Conservation (phyloP, 2,797 vertebrate species). For the Gadopsis bispinosus region DNA sequence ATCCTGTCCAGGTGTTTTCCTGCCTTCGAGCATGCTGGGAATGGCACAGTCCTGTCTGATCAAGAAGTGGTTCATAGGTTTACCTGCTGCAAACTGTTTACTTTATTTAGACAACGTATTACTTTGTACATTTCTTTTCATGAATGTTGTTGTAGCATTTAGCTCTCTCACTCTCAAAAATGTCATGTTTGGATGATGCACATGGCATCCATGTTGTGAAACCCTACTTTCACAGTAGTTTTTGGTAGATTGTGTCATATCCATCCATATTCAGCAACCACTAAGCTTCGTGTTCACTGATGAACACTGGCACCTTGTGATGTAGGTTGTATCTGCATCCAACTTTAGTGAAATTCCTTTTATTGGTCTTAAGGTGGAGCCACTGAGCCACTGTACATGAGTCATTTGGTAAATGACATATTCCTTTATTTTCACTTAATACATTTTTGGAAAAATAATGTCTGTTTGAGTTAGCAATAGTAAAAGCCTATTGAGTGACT, state of each 20-base stretch:
- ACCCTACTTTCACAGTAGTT: neutral
- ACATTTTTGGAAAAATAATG: no score
- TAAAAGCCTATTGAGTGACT: no score
- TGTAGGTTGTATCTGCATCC: neutral
- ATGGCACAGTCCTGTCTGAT: neutral
- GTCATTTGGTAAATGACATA: constrained; percentile 2
- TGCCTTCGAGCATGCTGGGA: neutral
- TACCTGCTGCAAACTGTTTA: neutral
- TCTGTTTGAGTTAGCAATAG: no score
- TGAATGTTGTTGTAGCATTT: neutral
- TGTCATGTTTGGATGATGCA: neutral
- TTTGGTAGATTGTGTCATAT: neutral
- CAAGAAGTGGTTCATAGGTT: neutral
- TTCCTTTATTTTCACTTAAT: neutral
- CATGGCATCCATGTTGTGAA: neutral
- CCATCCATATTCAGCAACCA: neutral
- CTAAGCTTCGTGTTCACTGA: neutral
- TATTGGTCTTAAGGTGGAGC: constrained; percentile 53
- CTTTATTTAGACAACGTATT: neutral
- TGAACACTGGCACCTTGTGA: constrained; percentile 15
- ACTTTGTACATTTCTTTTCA: neutral
- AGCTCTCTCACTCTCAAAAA: neutral
- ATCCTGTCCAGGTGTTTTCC: neutral
- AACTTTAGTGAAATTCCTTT: constrained; percentile 16
- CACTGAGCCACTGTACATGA: constrained; percentile 33